Percentiles rank a stretch among this genome's conserved stretches.
phyloP scores from a whole-genome alignment of 2,888 invertebrate species.

The Nebria salina region DNA sequence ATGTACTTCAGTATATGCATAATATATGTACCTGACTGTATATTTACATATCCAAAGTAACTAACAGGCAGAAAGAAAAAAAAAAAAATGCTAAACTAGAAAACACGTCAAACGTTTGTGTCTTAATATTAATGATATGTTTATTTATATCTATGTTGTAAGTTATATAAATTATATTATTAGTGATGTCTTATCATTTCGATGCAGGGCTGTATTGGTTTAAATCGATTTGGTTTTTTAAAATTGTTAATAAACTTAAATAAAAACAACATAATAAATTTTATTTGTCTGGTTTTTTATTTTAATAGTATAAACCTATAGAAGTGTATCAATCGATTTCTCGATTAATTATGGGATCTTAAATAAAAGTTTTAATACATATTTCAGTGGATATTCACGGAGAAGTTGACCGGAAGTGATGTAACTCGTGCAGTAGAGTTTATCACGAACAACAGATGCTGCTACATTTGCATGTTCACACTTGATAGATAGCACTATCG shows the following conservation, averaged over 20 bases:
- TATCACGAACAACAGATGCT: slow-evolving; percentile 50
- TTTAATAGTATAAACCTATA: background rate
- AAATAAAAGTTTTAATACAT: background rate
- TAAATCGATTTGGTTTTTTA: background rate
- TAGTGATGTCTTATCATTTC: background rate
- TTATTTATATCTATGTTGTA: background rate
- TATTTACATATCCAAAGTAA: background rate
- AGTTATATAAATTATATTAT: background rate
- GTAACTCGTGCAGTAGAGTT: slow-evolving; percentile 47
- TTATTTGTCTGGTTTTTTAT: background rate
- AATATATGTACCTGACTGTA: background rate
- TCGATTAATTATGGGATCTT: background rate
- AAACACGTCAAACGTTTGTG: background rate
- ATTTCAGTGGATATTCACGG: background rate
- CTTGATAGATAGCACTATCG: slow-evolving; percentile 43
- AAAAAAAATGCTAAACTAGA: background rate
- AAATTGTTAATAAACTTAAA: background rate
- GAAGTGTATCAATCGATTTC: background rate
- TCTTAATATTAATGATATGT: slow-evolving; percentile 4
- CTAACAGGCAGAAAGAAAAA: background rate
- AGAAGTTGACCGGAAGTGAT: slow-evolving; percentile 35
- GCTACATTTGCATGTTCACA: slow-evolving; percentile 45
- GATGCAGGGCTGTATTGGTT: background rate
- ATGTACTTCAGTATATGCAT: background rate
- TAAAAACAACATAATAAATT: background rate